phyloP scores from a whole-genome alignment of 1,140 invertebrate genomes.

The Asobara japonica region DNA sequence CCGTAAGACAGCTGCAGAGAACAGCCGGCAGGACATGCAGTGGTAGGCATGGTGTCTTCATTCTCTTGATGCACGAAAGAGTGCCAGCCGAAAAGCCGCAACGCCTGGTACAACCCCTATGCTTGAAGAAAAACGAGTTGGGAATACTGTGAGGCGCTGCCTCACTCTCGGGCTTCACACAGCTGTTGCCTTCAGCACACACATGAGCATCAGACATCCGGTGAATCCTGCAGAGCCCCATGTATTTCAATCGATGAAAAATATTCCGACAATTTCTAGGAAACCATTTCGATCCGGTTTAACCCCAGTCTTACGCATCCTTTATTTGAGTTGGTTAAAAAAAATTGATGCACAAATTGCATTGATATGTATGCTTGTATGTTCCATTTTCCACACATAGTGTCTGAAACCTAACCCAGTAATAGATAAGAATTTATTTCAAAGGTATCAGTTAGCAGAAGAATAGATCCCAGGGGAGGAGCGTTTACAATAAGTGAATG shows the following conservation, averaged over 20 bases:
- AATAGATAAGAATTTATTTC: too few relatives aligned
- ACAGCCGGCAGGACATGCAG: slow-evolving; percentile 45
- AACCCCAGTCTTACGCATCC: too few relatives aligned
- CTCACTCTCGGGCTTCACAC: slow-evolving; percentile 22
- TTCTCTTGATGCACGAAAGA: not conserved
- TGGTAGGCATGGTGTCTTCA: not conserved
- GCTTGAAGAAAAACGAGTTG: slow-evolving; percentile 3
- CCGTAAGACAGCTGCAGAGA: slow-evolving; percentile 44
- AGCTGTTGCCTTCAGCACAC: slow-evolving; percentile 34
- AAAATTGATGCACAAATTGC: too few relatives aligned
- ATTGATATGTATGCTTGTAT: too few relatives aligned
- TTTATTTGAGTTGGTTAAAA: too few relatives aligned
- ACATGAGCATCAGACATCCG: slow-evolving; percentile 24
- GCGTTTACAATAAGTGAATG: not conserved
- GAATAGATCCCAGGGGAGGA: not conserved
- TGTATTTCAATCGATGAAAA: not conserved
- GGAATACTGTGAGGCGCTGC: slow-evolving; percentile 14
- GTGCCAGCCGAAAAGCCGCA: not conserved
- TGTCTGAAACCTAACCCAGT: too few relatives aligned
- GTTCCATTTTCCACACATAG: too few relatives aligned
- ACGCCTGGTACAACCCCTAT: not conserved
- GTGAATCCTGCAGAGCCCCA: not conserved
- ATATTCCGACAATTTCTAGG: not conserved
- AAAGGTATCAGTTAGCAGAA: too few relatives aligned
- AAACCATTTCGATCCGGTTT: not conserved